Conservation (phyloP, 2,888 invertebrate species). For the Megalurothrips usitatus region DNA sequence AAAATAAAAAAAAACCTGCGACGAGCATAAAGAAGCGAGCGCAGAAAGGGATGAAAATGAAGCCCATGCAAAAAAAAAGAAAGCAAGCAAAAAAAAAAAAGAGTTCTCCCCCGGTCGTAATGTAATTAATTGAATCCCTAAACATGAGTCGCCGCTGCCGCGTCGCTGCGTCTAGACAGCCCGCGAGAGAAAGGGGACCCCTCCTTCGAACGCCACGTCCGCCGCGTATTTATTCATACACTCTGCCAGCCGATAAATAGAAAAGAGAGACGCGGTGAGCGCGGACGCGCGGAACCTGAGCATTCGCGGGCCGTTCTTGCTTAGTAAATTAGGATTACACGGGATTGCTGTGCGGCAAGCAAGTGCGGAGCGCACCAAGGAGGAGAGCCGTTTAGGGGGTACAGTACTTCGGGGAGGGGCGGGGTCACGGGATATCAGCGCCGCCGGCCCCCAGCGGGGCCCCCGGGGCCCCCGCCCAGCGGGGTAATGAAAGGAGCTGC, state of each 20-base stretch:
- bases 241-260: too few relatives aligned
- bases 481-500: constrained; percentile 10
- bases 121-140: neutral
- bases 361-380: neutral
- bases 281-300: too few relatives aligned
- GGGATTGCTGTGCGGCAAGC: constrained; percentile 3
- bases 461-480: neutral
- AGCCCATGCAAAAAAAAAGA: too few relatives aligned
- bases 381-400: neutral
- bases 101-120: neutral
- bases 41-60: too few relatives aligned
- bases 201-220: neutral
- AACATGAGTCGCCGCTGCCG: neutral
- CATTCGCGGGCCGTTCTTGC: neutral
- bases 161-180: too few relatives aligned
- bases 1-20: too few relatives aligned
- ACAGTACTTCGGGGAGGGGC: too few relatives aligned
- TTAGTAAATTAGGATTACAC: neutral
- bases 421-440: neutral
- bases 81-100: neutral
- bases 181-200: neutral
- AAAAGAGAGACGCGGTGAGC: too few relatives aligned
- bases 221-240: too few relatives aligned
- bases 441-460: neutral
- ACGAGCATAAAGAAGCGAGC: too few relatives aligned